phyloP scores from a whole-genome alignment of 1,140 invertebrate species.

The Thalassaphorura encarpata region DNA sequence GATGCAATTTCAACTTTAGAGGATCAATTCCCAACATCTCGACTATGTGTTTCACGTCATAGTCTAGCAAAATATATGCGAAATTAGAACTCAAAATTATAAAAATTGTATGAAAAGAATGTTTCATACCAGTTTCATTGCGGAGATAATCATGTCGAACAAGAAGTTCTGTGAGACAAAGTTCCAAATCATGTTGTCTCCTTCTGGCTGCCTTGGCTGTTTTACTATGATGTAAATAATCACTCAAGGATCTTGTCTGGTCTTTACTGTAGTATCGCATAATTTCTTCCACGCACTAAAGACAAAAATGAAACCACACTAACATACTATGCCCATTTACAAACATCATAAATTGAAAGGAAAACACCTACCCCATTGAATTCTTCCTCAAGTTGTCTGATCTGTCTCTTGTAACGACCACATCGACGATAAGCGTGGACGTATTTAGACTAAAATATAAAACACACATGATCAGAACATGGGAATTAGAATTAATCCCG shows the following conservation, averaged over 20 bases:
- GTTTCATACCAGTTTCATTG: conserved; percentile 16
- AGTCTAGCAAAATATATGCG: conserved; percentile 8
- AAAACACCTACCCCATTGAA: neutral
- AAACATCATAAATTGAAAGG: neutral
- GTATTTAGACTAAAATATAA: neutral
- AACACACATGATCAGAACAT: neutral
- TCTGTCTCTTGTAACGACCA: neutral
- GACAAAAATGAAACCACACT: neutral
- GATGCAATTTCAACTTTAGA: conserved; percentile 8
- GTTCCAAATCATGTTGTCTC: conserved; percentile 20
- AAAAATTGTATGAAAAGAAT: neutral
- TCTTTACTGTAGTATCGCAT: conserved; percentile 6
- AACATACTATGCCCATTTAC: too few relatives aligned
- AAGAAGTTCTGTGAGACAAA: conserved; percentile 20
- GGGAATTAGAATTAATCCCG: neutral
- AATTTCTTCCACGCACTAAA: conserved; percentile 8
- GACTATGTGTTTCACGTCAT: conserved; percentile 28
- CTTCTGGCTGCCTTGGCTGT: conserved; percentile 3
- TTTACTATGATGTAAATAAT: conserved; percentile 1
- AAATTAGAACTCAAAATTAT: neutral
- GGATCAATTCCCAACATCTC: conserved; percentile 24
- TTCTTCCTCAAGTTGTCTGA: neutral
- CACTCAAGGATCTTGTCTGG: conserved; percentile 1
- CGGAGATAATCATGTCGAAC: conserved; percentile 24
- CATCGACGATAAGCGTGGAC: neutral